Percentiles rank a stretch among this genome's conserved stretches.
These are phyloP conservation scores for Psittacula cyanocephala DNA, from an alignment of 2,113 vertebrate genomes.

Conservation along the genomic window DNA sequence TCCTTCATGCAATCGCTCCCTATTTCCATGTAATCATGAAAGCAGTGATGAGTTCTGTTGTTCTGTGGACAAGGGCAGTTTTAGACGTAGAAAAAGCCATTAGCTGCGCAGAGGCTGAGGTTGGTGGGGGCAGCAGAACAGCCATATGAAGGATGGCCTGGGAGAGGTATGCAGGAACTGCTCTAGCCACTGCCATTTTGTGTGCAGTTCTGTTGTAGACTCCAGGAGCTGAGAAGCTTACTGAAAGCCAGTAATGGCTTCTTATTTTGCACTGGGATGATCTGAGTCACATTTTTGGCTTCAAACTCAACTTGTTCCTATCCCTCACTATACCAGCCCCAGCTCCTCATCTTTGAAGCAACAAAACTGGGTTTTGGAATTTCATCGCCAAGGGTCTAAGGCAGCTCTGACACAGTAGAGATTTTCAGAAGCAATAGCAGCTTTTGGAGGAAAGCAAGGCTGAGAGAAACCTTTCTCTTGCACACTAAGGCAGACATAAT, in stretches of 20 bases:
- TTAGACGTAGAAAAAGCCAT: not conserved
- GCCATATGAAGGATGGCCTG: no score
- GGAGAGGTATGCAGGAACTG: not conserved
- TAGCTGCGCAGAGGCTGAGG: not conserved
- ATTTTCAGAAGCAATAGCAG: not conserved
- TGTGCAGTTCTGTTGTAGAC: not conserved
- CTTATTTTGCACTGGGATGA: not conserved
- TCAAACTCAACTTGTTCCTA: not conserved
- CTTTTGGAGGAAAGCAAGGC: not conserved
- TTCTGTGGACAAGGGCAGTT: fast-evolving
- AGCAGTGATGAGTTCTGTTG: not conserved
- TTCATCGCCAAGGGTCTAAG: not conserved
- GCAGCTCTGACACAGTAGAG: not conserved
- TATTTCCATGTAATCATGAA: not conserved
- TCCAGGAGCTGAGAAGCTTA: not conserved
- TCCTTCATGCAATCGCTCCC: not conserved
- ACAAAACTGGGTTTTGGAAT: not conserved
- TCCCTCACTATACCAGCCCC: not conserved
- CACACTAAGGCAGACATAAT: not conserved
- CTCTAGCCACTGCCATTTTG: not conserved
- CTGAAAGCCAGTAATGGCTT: not conserved
- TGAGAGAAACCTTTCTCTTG: not conserved
- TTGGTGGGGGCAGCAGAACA: not conserved
- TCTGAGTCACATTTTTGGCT: not conserved
- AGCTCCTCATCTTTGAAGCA: not conserved